Conservation (phyloP, 1,140 invertebrate genomes). For the Nylanderia fulva region DNA sequence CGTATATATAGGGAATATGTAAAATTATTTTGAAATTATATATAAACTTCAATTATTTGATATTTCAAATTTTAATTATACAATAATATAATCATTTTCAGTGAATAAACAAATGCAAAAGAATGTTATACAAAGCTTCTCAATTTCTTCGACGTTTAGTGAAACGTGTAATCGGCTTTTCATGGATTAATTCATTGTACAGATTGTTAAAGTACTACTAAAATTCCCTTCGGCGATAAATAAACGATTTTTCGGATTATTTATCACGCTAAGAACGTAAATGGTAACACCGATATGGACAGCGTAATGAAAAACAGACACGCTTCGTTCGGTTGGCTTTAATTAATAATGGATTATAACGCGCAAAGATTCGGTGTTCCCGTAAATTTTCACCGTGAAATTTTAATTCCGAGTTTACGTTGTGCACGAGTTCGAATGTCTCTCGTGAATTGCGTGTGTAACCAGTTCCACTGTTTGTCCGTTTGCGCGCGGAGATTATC, state of each 20-base stretch:
- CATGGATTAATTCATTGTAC: neutral
- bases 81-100: neutral
- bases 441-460: constrained; percentile 12
- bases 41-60: neutral
- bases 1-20: too few species aligned
- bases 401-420: constrained; percentile 44
- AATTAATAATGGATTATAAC: constrained; percentile 47
- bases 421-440: neutral
- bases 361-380: constrained; percentile 6
- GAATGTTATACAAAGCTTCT: neutral
- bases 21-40: neutral
- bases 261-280: constrained; percentile 9
- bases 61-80: neutral
- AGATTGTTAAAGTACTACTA: constrained; percentile 4
- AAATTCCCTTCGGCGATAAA: neutral
- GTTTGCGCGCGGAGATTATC: constrained; percentile 48
- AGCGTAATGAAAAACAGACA: neutral
- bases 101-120: neutral
- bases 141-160: neutral
- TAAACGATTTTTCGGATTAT: neutral
- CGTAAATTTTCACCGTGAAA: constrained; percentile 34
- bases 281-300: neutral
- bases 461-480: constrained; percentile 1
- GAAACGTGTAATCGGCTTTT: constrained; percentile 18
- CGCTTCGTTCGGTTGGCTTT: constrained; percentile 1